Base-by-base conservation (phyloP, 2,888 invertebrate species). In the Blomia tropicalis region DNA sequence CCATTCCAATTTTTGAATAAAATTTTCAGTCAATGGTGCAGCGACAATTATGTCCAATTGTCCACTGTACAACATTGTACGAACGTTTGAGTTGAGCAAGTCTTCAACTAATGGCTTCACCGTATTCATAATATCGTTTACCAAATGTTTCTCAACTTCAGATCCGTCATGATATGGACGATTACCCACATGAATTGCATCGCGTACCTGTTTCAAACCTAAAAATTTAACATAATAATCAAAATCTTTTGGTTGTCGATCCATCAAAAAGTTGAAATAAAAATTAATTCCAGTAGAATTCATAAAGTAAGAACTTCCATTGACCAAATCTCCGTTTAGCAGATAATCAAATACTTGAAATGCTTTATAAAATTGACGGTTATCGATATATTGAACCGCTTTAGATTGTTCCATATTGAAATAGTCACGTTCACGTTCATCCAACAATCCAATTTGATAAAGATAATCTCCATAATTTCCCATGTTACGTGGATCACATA, bases 1-100 rank as follows among this genome's bases (percentile, higher is more conserved):
- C 76, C 87, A 89, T 51, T 82, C 78, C 1, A 89, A 76, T 59
- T 81, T 78, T 66, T 79, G 77, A 31, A 92, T 74, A 72, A 85
- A 89, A 71, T 84, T 84, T 23, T 84, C 79, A 0, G 90, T 90
- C 58, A 87, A 72, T 0, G 89, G 87, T 74, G 88, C 87, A 0
- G 89, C 87, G 0, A 90, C 86, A 66, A 91, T 88, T 17, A 92
- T 84, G 72, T 93, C 92, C 66, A 92, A 72, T 71, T 92, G 91
- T 0, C 92, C 92, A 71, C 83, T 90, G 73, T 91, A 92, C 79
- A 70, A 47, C 41, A 66, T 43, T 62, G 72, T 72, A 69, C 71
- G 72, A 67, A 73, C 73, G 56, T 72, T 70, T 32, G 71, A 69
- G 64, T 74, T 69, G 68, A 75, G 68, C 4, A 73, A 67, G 41